These are phyloP conservation scores for Trigoniulus corallinus DNA, from an alignment of 1,140 invertebrate species.

Conservation along the genomic window DNA sequence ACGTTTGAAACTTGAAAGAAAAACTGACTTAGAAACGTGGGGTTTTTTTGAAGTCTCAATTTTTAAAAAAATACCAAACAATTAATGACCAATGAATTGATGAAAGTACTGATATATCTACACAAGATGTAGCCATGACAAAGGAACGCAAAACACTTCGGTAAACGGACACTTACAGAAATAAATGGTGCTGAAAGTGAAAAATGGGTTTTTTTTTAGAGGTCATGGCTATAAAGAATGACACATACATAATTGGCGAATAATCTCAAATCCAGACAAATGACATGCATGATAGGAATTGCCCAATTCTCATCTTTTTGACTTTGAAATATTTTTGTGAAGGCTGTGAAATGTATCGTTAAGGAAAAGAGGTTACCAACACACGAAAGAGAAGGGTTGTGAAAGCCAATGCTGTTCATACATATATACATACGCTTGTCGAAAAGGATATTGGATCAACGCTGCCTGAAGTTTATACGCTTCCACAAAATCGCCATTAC, in stretches of 20 bases:
- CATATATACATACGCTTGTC: not conserved
- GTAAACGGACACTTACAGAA: too few species aligned
- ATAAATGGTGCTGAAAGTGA: too few species aligned
- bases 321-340: constrained; percentile 66
- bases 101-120: too few species aligned
- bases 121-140: too few species aligned
- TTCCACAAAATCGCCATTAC: constrained; percentile 45
- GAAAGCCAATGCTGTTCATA: not conserved
- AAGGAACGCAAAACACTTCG: too few species aligned
- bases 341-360: constrained; percentile 24
- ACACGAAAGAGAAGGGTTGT: not conserved
- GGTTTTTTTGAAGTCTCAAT: too few species aligned
- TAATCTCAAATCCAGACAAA: constrained; percentile 72
- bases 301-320: constrained; percentile 95
- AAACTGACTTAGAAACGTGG: too few species aligned
- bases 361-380: constrained; percentile 3
- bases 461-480: constrained; percentile 62
- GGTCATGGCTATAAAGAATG: not conserved
- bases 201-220: too few species aligned
- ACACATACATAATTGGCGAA: constrained; percentile 39
- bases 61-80: too few species aligned
- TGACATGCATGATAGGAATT: constrained; percentile 70
- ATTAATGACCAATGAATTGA: too few species aligned
- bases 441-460: constrained; percentile 45
- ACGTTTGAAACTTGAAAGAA: too few species aligned